phyloP scores from a whole-genome alignment of 1,140 invertebrate genomes.

The Cepaea nemoralis region DNA sequence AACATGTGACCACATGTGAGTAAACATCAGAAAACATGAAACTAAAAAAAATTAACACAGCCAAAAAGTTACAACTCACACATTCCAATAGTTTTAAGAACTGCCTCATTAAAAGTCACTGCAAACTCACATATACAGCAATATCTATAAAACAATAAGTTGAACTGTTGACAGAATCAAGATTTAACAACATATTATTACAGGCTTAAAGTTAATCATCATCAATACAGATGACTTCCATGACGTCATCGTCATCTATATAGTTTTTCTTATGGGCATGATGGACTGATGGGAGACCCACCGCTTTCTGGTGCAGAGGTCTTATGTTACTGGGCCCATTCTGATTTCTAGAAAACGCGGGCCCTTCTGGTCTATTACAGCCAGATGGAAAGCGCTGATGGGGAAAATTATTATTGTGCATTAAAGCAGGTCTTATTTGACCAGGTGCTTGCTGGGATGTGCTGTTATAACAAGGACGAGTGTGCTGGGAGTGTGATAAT shows the following conservation, averaged over 20 bases:
- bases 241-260: slow-evolving; percentile 18
- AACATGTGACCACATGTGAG: no score
- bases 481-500: neutral
- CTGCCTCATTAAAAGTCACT: no score
- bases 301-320: no score
- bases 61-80: no score
- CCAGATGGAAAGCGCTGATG: neutral
- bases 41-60: no score
- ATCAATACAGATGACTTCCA: slow-evolving; percentile 37
- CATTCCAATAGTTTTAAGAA: no score
- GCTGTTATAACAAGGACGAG: neutral
- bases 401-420: neutral
- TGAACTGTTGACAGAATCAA: no score
- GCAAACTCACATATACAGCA: no score
- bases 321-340: neutral
- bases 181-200: no score
- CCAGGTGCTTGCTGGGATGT: neutral
- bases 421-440: neutral
- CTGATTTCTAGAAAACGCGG: neutral
- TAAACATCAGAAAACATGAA: no score
- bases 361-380: neutral
- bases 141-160: no score
- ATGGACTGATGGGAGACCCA: neutral
- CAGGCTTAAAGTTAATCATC: slow-evolving; percentile 12
- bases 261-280: neutral